Conservation (phyloP, 2,888 invertebrate genomes). For the Metacarcinus magister region DNA sequence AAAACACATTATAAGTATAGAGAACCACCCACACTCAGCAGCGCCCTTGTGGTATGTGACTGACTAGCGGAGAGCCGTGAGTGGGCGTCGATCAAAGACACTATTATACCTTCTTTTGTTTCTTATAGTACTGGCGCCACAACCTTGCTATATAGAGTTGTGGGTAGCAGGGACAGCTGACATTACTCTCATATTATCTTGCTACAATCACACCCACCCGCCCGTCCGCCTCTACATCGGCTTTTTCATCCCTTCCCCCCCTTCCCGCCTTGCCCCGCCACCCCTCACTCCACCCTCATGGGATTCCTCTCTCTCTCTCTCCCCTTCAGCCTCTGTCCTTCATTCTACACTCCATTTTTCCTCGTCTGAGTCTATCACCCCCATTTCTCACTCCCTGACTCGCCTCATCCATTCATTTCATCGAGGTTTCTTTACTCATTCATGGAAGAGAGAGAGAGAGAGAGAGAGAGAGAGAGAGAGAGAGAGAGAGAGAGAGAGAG, state of each 20-base stretch:
- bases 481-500: not conserved
- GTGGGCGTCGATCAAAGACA: too few species aligned
- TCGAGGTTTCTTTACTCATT: constrained; percentile 42
- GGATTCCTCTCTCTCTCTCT: not conserved
- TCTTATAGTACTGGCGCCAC: not conserved
- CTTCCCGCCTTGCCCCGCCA: not conserved
- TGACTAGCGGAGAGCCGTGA: too few species aligned
- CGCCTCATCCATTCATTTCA: constrained; percentile 43
- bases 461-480: not conserved
- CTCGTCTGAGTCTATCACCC: constrained; percentile 46
- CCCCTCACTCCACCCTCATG: not conserved
- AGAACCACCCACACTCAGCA: too few species aligned
- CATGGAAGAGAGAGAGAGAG: constrained; percentile 11
- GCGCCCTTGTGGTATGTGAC: too few species aligned
- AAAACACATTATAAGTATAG: too few species aligned
- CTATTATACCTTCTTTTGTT: not conserved
- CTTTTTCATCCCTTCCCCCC: not conserved
- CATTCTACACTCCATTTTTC: constrained; percentile 61
- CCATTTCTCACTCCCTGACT: constrained; percentile 59
- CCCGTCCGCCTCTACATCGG: not conserved
- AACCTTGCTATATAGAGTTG: not conserved
- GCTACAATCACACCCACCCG: not conserved
- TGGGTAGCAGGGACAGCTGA: not conserved
- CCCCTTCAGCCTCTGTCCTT: constrained; percentile 51
- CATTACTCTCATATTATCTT: not conserved